Base-by-base conservation (phyloP, 1,140 invertebrate genomes). In the Dendrolimus kikuchii region DNA sequence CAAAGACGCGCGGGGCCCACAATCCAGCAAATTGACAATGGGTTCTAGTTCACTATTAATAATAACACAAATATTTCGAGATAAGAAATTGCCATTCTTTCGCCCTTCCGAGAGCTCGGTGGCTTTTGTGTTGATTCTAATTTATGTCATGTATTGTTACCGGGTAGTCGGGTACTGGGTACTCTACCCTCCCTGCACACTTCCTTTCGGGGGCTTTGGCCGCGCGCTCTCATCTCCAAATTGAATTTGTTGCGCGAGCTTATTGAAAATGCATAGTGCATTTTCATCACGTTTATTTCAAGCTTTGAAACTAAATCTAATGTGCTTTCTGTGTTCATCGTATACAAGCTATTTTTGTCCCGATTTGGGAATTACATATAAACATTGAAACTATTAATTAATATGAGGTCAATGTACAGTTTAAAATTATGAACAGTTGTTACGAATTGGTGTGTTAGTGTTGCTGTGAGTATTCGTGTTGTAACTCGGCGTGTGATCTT, bases 11-110 rank as follows among this genome's bases (percentile, higher is more conserved):
- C 64, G 66, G 66, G 66, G 60, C 62, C 60, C 66, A 62, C 64
- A 75, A 64, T 70, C 63, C 60, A 64, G 59, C 64, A 61, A 71
- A 77, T 75, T 71, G 74, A 84, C 80, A 86, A 82, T 82, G 66
- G 72, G 57, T 51, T 49, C 60, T 56, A 68, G 67, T 70, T 73
- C 57, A 59, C 69, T 73, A 65, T 68, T 80, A 86, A 81, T 86
- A 83, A 80, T 85, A 86, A 72, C 51, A 62, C 66, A 72, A 66
- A 71, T 66, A 65, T 66, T 74, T 74, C 71, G 55, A 84, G 81
- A 83, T 84, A 80, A 82, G 81, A 77, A 82, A 81, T 83, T 82
- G 81, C 77, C 73, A 80, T 86, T 86, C 82, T 83, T 84, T 84
- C 66, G 77, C 69, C 82, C 79, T 82, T 81, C 74, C 74, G 72